Base-by-base conservation (phyloP, 2,113 vertebrate species). In the Erinaceus europaeus region DNA sequence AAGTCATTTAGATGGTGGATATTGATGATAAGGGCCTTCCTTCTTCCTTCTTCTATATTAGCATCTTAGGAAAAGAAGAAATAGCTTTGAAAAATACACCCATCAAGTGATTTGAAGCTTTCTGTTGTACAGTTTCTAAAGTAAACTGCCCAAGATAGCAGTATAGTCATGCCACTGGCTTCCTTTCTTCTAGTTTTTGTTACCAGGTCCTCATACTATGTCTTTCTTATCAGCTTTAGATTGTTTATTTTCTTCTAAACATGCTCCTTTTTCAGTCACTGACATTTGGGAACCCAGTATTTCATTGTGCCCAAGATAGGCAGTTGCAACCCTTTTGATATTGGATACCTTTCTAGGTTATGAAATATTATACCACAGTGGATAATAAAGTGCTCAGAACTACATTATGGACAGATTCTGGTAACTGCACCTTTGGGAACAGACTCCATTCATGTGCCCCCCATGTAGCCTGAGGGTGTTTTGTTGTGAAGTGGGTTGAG, bases 341-440 rank as follows among this genome's bases (percentile, higher is more conserved):
- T 8, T n/a, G 62, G 76, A 89, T 88, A 91, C 67, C 74, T 83
- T 78, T 78, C 53, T 80, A 78, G 77, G 68, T 76, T 88, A 38
- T 83, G 82, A 92, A 77, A 93, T 69, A 38, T 77, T 90, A 67
- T 3, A 42, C 74, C 9, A 1, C 6, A 36, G 87, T 69, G 48
- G 78, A 36, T 83, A 75, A 84, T 78, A 32, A 50, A 78, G 74
- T 74, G 9, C 44, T 61, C 65, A 44, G 61, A 64, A 21, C 83
- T 69, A 53, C 14, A 67, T 88, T 57, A 18, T 57, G 81, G 68
- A 34, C 77, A 68, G 67, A 59, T 72, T 84, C 84, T 83, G 64
- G 73, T 59, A 59, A 72, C 77, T 32, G 64, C 25, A 23, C 57
- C n/a, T 4, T 14, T 0, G 3, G 62, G 40, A 34, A 5, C 36